Percentiles rank a stretch among this genome's conserved stretches.
These are phyloP conservation scores for Ostrea denselamellosa DNA, from an alignment of 1,140 invertebrate species.

Conservation along the genomic window DNA sequence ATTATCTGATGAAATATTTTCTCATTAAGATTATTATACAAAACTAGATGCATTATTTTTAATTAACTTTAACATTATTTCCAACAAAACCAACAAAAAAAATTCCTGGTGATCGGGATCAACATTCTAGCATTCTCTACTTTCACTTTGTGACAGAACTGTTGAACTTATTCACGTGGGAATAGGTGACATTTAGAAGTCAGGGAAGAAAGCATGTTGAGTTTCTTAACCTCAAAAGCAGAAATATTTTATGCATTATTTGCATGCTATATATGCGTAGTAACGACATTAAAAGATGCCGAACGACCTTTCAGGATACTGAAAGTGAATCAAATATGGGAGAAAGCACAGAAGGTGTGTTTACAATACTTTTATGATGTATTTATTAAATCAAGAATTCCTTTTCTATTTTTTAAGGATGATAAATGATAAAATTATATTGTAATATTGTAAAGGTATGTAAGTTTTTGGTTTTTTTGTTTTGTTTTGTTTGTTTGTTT, in stretches of 20 bases:
- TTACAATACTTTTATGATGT: not conserved
- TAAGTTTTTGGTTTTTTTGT: no score
- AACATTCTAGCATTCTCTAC: not conserved
- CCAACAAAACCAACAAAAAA: not conserved
- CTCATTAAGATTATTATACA: no score
- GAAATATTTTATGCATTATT: not conserved
- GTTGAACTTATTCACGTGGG: not conserved
- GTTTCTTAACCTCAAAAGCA: not conserved
- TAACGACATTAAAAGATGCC: not conserved
- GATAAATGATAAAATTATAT: no score
- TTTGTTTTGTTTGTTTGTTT: no score
- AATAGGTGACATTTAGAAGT: not conserved
- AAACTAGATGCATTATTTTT: no score
- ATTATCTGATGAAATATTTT: not conserved
- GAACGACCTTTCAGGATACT: constrained; percentile 87
- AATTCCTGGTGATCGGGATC: not conserved
- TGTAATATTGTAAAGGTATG: no score
- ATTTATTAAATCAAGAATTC: no score
- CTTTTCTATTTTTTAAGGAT: no score
- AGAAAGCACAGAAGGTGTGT: constrained; percentile 88
- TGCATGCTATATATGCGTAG: not conserved
- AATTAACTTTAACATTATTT: no score
- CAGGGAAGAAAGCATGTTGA: not conserved
- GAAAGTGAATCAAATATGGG: constrained; percentile 91
- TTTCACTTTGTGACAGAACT: not conserved